phyloP scores from a whole-genome alignment of 2,113 vertebrate species.

The Brachypteracias leptosomus region DNA sequence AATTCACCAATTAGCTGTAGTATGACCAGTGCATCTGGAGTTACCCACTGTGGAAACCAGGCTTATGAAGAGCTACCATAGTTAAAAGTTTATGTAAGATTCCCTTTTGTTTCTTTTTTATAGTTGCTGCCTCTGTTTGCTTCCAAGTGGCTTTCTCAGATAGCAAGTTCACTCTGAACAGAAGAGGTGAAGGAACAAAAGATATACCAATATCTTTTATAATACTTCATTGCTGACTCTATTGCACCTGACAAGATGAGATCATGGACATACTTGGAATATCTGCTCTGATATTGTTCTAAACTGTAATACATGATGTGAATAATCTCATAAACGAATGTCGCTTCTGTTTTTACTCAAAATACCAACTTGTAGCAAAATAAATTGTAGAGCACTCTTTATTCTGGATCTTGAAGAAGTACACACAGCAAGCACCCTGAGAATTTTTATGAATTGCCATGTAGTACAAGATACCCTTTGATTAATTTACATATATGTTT shows the following conservation, averaged over 20 bases:
- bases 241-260: constrained; percentile 36
- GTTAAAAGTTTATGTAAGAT: neutral
- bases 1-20: neutral
- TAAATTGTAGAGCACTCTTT: constrained; percentile 13
- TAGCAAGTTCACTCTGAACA: neutral
- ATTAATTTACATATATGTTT: constrained; percentile 55
- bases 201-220: neutral
- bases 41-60: neutral
- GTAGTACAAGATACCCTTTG: constrained; percentile 1
- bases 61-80: neutral
- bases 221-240: constrained; percentile 7
- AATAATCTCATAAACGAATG: constrained; percentile 49
- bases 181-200: neutral
- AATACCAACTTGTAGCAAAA: constrained; percentile 28
- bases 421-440: constrained; percentile 5
- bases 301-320: constrained; percentile 4
- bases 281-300: constrained; percentile 32
- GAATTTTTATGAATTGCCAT: constrained; percentile 5
- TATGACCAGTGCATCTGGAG: neutral
- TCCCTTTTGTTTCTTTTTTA: neutral
- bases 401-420: constrained; percentile 38
- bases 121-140: neutral
- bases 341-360: constrained; percentile 54
- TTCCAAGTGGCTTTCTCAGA: neutral
- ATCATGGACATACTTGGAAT: constrained; percentile 8